Base-by-base conservation (phyloP, 2,113 vertebrate species). In the Myxocyprinus asiaticus region DNA sequence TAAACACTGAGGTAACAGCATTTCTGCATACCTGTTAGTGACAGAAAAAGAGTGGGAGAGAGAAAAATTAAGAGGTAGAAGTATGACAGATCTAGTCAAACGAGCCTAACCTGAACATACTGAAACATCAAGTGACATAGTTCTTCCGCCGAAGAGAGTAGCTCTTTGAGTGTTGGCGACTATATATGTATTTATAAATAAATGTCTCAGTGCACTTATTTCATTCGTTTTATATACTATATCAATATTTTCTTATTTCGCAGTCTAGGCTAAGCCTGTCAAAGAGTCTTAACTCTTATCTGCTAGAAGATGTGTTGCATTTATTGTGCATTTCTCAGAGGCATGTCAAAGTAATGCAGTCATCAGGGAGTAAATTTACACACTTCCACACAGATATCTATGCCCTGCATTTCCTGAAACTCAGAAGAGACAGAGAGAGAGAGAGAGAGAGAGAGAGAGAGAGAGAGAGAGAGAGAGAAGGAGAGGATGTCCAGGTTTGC, bases 401-500 rank as follows among this genome's bases (percentile, higher is more conserved):
- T 73, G 8, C 8, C 9, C 51, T 44, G 3, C 68, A 59, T 73
- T 61, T 48, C n/a, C 15, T 63, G 77, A 86, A 44, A 8, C 63
- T 77, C 17, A 58, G 33, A 53, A 55, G 79, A 81, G 80, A 45
- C 45, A 50, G 69, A 65, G 63, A 58, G 15, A 43, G 51, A 15
- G 58, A 7, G 72, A 51, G 78, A 80, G 79, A 43, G 59, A 51
- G 67, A 62, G 74, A 59, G 76, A 56, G 70, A 42, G n/a, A 78
- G 72, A 78, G 55, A 48, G 70, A 81, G 61, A 66, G 64, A 82
- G 22, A 63, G 61, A 79, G 72, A n/a, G 42, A 74, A 50, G 85
- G 61, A 77, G 76, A 59, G 87, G 84, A 88, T 86, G 79, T 48
- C 64, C 17, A 68, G 78, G 77, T 76, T 81, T 71, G 53, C 17